Evolutionary conservation across 2,888 invertebrate genomes (phyloP), one percentile per base, ranked within the genome.

Genomic region (Cremastobaeus sp.): DNA sequence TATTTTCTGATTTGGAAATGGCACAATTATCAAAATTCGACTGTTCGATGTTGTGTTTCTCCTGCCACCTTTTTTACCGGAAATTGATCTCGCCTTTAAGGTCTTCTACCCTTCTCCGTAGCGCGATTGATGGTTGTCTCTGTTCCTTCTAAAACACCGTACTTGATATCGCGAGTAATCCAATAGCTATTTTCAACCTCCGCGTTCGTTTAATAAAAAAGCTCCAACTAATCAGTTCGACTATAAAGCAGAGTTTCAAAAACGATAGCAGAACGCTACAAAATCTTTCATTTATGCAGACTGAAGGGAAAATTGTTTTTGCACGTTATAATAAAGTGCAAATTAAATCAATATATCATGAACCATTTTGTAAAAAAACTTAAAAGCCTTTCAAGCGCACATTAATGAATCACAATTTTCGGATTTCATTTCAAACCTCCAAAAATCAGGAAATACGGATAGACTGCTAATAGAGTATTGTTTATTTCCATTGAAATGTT

Each of bases 81-180:
- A n/a, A n/a, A n/a, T n/a, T n/a, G n/a, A n/a, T n/a, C n/a, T n/a
- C n/a, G n/a, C n/a, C n/a, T n/a, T n/a, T n/a, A n/a, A n/a, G n/a
- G n/a, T n/a, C n/a, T n/a, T n/a, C n/a, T n/a, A n/a, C n/a, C n/a
- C n/a, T n/a, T n/a, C n/a, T n/a, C n/a, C n/a, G n/a, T n/a, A n/a
- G n/a, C n/a, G n/a, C n/a, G n/a, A n/a, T n/a, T n/a, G n/a, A n/a
- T n/a, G n/a, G n/a, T 45, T 17, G 45, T 59, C 35, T 34, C 35
- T 20, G 28, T 59, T 59, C 37, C 25, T 41, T 59, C 47, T 59
- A 59, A 47, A 47, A 47, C 47, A 47, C 15, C 9, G 45, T 17
- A 28, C 25, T 15, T 35, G 35, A 15, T 35, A 59, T 47, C 59
- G 59, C 12, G 25, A 34, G 39, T 54, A 54, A 37, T 39, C 17